phyloP scores from a whole-genome alignment of 53 echinoderm and acorn worm species.

The Actinopyga echinites region DNA sequence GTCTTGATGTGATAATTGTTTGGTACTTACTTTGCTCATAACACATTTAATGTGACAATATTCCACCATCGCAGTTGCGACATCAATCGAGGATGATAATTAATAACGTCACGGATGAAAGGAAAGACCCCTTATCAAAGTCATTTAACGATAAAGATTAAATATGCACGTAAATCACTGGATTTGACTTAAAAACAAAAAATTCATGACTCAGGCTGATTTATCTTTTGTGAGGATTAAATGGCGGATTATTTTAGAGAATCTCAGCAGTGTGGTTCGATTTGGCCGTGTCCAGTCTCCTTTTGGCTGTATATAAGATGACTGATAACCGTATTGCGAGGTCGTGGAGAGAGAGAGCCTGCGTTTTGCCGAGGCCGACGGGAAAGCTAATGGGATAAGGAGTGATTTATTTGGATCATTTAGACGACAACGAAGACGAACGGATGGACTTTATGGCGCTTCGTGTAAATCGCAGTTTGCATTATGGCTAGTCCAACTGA shows the following conservation, averaged over 20 bases:
- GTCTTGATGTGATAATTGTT: too few relatives aligned
- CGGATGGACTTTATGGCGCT: slow-evolving; percentile 15
- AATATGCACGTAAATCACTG: slow-evolving; percentile 14
- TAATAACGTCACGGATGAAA: slow-evolving; percentile 13
- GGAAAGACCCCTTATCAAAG: slow-evolving; percentile 25
- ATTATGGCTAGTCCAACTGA: neutral
- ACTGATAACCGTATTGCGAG: slow-evolving; percentile 36
- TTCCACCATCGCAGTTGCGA: too few relatives aligned
- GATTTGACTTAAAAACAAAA: neutral
- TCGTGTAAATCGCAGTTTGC: slow-evolving; percentile 1
- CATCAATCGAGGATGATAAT: neutral
- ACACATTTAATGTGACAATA: too few relatives aligned
- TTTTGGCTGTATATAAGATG: slow-evolving; percentile 9
- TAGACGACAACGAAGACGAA: slow-evolving; percentile 29
- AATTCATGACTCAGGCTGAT: neutral
- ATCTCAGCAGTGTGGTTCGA: neutral
- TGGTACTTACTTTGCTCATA: too few relatives aligned
- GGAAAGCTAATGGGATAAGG: slow-evolving; percentile 37
- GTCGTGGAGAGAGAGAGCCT: slow-evolving; percentile 28
- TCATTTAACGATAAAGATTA: slow-evolving; percentile 27
- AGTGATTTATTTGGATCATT: slow-evolving; percentile 35
- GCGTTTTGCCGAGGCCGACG: slow-evolving; percentile 24
- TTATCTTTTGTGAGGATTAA: slow-evolving; percentile 16
- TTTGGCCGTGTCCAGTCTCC: neutral
- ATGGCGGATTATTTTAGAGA: slow-evolving; percentile 12